A percentile compares a stretch with the other conserved stretches of the same genome.
These are phyloP conservation scores for Pycnomerus fuliginosus DNA, from an alignment of 2,888 invertebrate genomes.

Conservation along the genomic window DNA sequence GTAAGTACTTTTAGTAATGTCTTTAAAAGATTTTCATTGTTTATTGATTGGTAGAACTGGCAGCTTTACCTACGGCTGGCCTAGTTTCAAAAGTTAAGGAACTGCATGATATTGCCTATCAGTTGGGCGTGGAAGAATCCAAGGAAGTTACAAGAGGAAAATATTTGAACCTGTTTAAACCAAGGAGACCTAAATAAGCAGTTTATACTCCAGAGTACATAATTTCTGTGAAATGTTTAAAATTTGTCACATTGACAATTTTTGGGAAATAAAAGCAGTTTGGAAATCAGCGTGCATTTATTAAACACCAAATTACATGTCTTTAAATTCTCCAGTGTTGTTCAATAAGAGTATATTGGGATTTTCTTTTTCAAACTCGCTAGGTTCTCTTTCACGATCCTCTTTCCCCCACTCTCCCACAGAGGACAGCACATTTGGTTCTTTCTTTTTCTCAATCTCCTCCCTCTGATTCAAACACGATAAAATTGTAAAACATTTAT, in stretches of 20 bases:
- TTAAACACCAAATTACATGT: slow-evolving; percentile 58
- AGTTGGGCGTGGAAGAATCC: slow-evolving; percentile 90
- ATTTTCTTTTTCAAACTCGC: slow-evolving; percentile 76
- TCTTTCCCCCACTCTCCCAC: slow-evolving; percentile 74
- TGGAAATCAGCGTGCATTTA: too few relatives aligned
- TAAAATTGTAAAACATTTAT: slow-evolving; percentile 28
- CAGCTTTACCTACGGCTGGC: slow-evolving; percentile 74
- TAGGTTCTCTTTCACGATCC: slow-evolving; percentile 69
- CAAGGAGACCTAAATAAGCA: slow-evolving; percentile 15
- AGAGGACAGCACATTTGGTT: slow-evolving; percentile 72
- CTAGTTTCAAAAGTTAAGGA: slow-evolving; percentile 92
- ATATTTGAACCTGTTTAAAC: slow-evolving; percentile 80
- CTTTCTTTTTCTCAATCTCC: slow-evolving; percentile 65
- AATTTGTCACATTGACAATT: too few relatives aligned
- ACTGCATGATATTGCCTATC: slow-evolving; percentile 91
- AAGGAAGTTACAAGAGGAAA: slow-evolving; percentile 96
- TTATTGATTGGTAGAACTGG: slow-evolving; percentile 70
- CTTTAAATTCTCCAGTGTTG: slow-evolving; percentile 72
- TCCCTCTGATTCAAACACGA: too few relatives aligned
- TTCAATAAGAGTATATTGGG: slow-evolving; percentile 75
- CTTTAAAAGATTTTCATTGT: too few relatives aligned
- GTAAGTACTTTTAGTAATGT: slow-evolving; percentile 61
- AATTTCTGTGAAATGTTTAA: too few relatives aligned
- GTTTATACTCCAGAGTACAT: too few relatives aligned
- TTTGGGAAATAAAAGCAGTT: too few relatives aligned